phyloP scores from a whole-genome alignment of 2,113 vertebrate species.

The Cisticola juncidis region DNA sequence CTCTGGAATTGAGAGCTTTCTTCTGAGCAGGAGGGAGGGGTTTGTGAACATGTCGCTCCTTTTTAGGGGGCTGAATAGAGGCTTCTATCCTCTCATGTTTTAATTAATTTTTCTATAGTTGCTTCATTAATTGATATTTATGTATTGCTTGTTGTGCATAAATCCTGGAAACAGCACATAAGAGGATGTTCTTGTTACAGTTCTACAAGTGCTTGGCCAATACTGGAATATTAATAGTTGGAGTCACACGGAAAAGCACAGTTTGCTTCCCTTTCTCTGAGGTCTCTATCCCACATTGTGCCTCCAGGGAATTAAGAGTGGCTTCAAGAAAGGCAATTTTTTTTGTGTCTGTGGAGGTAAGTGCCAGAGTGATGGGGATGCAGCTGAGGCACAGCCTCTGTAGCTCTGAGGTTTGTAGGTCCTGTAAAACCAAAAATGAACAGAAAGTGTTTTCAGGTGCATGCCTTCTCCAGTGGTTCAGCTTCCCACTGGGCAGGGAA shows the following conservation, averaged over 20 bases:
- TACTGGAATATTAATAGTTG: constrained; percentile 54
- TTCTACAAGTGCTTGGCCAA: constrained; percentile 46
- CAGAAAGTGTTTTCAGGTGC: background rate
- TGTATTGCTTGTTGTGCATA: constrained; percentile 62
- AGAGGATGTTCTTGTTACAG: constrained; percentile 59
- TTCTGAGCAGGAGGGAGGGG: constrained; percentile 13
- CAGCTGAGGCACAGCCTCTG: background rate
- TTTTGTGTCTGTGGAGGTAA: background rate
- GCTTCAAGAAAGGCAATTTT: background rate
- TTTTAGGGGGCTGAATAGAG: constrained; percentile 35
- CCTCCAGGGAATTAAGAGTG: background rate
- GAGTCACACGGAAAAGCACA: background rate
- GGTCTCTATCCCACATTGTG: background rate
- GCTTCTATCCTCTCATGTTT: constrained; percentile 54
- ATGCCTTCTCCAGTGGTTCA: background rate
- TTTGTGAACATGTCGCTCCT: background rate
- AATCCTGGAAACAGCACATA: constrained; percentile 51
- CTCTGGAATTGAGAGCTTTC: constrained; percentile 28
- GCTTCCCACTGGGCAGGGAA: background rate
- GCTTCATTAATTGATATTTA: constrained; percentile 74
- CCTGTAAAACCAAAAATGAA: background rate
- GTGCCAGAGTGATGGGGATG: background rate
- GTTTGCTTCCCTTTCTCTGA: background rate
- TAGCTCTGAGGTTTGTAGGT: background rate
- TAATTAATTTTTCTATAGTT: constrained; percentile 66